Conservation (phyloP, 2,888 invertebrate species). For the Phyto melanocephala region DNA sequence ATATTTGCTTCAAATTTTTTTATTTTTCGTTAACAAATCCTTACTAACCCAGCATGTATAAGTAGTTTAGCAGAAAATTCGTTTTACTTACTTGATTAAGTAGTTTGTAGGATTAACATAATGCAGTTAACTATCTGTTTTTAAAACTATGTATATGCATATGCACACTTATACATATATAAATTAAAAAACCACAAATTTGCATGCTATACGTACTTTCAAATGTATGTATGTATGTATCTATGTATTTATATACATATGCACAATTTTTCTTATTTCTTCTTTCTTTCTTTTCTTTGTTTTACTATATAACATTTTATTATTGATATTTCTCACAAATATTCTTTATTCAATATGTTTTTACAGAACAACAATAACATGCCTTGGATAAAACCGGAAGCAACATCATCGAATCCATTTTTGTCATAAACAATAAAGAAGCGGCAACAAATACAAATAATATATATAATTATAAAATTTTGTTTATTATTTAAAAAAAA, state of each 20-base stretch:
- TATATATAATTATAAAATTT: slow-evolving; percentile 33
- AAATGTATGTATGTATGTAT: too few relatives aligned
- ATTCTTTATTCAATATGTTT: background rate
- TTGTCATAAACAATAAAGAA: slow-evolving; percentile 74
- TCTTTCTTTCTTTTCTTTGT: background rate
- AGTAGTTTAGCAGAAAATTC: slow-evolving; percentile 7
- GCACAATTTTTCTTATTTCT: too few relatives aligned
- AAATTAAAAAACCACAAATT: background rate
- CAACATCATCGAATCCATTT: slow-evolving; percentile 79
- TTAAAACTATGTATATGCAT: too few relatives aligned
- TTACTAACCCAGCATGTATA: slow-evolving; percentile 17
- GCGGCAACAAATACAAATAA: slow-evolving; percentile 32
- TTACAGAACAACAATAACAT: slow-evolving; percentile 75
- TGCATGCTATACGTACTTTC: slow-evolving; percentile 22
- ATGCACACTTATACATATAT: background rate
- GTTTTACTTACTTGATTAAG: too few relatives aligned
- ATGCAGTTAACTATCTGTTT: too few relatives aligned
- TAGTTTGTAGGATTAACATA: background rate
- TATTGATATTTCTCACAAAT: slow-evolving; percentile 15
- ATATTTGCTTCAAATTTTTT: background rate
- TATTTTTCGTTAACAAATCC: background rate
- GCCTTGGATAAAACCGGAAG: slow-evolving; percentile 79
- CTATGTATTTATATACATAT: too few relatives aligned
- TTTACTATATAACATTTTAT: background rate
- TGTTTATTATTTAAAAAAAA: slow-evolving; percentile 57